A percentile compares a stretch with the other conserved stretches of the same genome.
These are phyloP conservation scores for Spinus olivaceus DNA, from an alignment of 2,797 vertebrate genomes.

Conservation along the genomic window DNA sequence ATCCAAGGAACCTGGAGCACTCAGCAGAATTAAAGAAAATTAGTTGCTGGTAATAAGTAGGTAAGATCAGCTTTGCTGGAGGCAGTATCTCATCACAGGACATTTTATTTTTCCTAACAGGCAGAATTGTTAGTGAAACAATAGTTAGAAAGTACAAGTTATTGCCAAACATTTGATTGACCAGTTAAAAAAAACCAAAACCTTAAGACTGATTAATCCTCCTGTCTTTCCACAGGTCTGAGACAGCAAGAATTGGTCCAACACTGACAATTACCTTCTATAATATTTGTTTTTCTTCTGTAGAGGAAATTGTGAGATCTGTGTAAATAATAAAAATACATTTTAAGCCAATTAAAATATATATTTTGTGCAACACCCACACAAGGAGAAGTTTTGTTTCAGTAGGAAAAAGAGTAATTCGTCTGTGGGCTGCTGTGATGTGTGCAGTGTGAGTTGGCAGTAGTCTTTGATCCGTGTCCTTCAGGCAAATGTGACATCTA, in stretches of 20 bases:
- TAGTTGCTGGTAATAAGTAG: neutral
- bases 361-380: conserved; percentile 1
- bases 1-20: neutral
- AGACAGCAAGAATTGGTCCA: neutral
- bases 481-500: conserved; percentile 67
- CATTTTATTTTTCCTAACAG: neutral
- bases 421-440: conserved; percentile 23
- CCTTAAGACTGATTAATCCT: neutral
- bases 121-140: neutral
- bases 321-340: conserved; percentile 8
- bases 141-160: neutral
- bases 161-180: neutral
- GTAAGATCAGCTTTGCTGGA: neutral
- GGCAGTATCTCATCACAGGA: neutral
- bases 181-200: fast-evolving
- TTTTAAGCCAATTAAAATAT: neutral
- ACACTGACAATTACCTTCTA: neutral
- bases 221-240: neutral
- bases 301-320: neutral
- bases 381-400: conserved; percentile 4
- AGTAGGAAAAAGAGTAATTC: conserved; percentile 15
- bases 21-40: neutral
- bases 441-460: conserved; percentile 3
- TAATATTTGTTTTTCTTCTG: neutral
- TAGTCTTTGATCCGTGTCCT: conserved; percentile 55